phyloP scores from a whole-genome alignment of 2,888 invertebrate genomes.

The Cheilosia urbana region DNA sequence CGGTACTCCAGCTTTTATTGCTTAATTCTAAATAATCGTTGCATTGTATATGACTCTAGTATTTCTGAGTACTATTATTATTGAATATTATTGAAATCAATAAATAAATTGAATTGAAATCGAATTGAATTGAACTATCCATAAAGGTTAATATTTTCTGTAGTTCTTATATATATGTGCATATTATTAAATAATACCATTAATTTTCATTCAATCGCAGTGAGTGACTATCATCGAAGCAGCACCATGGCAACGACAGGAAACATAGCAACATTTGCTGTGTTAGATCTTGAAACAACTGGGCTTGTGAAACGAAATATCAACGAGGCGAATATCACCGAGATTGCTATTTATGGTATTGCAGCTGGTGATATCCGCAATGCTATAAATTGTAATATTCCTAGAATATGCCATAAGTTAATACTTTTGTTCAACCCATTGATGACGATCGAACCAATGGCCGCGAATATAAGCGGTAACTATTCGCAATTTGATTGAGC shows the following conservation, averaged over 20 bases:
- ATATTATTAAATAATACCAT: too few relatives aligned
- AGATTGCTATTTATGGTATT: conserved; percentile 87
- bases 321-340: conserved; percentile 84
- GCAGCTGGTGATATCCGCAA: conserved; percentile 85
- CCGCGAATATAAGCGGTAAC: conserved; percentile 84
- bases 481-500: conserved; percentile 9
- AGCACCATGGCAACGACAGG: not conserved
- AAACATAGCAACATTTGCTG: conserved; percentile 86
- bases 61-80: too few relatives aligned
- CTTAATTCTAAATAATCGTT: too few relatives aligned
- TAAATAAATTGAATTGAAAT: too few relatives aligned
- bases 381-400: conserved; percentile 82
- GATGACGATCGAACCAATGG: conserved; percentile 80
- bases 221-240: too few relatives aligned
- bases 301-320: conserved; percentile 87
- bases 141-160: too few relatives aligned
- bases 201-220: too few relatives aligned
- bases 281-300: conserved; percentile 90
- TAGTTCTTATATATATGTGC: too few relatives aligned
- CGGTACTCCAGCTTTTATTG: too few relatives aligned
- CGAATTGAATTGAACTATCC: too few relatives aligned
- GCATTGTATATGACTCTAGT: too few relatives aligned
- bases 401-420: conserved; percentile 89
- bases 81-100: too few relatives aligned
- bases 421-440: conserved; percentile 89